Evolutionary conservation across 2,888 invertebrate species (phyloP).

Genomic region (Protophormia terraenovae): DNA sequence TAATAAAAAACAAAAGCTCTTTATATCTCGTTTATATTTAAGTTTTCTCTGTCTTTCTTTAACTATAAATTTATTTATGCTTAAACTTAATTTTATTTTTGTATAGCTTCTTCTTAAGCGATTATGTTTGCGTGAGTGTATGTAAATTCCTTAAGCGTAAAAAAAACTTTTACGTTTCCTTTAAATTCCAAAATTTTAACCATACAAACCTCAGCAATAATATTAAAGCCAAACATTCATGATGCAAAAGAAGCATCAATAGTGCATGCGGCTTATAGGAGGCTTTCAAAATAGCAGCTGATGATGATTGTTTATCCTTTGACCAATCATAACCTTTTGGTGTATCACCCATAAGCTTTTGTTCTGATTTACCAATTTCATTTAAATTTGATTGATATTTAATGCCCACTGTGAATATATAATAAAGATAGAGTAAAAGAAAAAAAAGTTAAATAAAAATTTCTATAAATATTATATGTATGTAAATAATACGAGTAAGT

Average conservation of each 20-base stretch:
- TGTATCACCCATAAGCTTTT: slow-evolving; percentile 84
- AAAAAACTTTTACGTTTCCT: slow-evolving; percentile 62
- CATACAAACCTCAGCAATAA: slow-evolving; percentile 59
- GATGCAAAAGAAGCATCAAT: background rate
- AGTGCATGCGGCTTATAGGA: background rate
- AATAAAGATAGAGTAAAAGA: slow-evolving; percentile 68
- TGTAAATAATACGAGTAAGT: slow-evolving; percentile 67
- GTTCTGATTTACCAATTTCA: slow-evolving; percentile 90
- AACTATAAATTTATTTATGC: slow-evolving; percentile 25
- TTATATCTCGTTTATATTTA: slow-evolving; percentile 28
- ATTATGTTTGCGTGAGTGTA: slow-evolving; percentile 50
- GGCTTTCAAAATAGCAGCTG: slow-evolving; percentile 54
- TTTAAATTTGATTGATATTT: slow-evolving; percentile 89
- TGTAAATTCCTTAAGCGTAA: slow-evolving; percentile 23
- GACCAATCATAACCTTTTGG: slow-evolving; percentile 80
- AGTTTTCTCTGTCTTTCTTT: slow-evolving; percentile 26
- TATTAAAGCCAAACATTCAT: slow-evolving; percentile 45
- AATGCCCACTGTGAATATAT: slow-evolving; percentile 83
- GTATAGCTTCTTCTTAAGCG: slow-evolving; percentile 29
- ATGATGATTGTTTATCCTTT: slow-evolving; percentile 76
- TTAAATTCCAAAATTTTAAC: slow-evolving; percentile 49
- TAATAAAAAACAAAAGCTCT: slow-evolving; percentile 54
- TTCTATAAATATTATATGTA: background rate
- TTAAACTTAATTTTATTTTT: slow-evolving; percentile 34
- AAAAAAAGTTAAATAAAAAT: slow-evolving; percentile 1